Evolutionary conservation across 35 echinoderm and acorn worm genomes (phyloP).

Genomic region (Ptychodera flava): DNA sequence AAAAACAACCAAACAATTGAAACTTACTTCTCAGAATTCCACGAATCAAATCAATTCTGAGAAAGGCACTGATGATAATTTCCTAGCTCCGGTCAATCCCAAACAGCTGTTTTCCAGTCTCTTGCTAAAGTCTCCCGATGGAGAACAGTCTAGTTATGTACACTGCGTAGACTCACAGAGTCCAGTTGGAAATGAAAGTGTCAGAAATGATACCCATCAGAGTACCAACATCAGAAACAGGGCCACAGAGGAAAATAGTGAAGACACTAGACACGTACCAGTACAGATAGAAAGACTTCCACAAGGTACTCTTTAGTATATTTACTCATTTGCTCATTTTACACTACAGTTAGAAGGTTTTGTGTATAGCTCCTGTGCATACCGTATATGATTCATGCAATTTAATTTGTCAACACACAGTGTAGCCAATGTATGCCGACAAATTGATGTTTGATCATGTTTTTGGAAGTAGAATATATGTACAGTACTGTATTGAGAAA

Average conservation of each 20-base stretch:
- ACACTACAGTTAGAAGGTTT: not conserved
- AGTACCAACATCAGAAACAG: not conserved
- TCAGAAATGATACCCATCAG: not conserved
- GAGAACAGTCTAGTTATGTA: conserved; percentile 1
- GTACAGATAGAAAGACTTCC: not conserved
- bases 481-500: no score
- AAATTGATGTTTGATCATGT: no score
- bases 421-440: no score
- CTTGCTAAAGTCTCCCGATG: not conserved
- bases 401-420: no score
- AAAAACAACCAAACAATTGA: no score
- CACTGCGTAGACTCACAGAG: conserved; percentile 46
- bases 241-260: not conserved
- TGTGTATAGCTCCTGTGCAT: not conserved
- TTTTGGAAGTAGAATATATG: no score
- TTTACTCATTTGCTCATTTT: not conserved
- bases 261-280: not conserved
- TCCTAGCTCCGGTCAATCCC: not conserved
- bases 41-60: no score
- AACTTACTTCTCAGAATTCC: no score
- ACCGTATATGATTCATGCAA: no score
- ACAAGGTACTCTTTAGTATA: not conserved
- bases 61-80: conserved; percentile 21
- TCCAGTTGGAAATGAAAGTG: conserved; percentile 4
- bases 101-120: conserved; percentile 3